phyloP scores from a whole-genome alignment of 2,888 invertebrate species.

The Eueremaeus valkanovi region DNA sequence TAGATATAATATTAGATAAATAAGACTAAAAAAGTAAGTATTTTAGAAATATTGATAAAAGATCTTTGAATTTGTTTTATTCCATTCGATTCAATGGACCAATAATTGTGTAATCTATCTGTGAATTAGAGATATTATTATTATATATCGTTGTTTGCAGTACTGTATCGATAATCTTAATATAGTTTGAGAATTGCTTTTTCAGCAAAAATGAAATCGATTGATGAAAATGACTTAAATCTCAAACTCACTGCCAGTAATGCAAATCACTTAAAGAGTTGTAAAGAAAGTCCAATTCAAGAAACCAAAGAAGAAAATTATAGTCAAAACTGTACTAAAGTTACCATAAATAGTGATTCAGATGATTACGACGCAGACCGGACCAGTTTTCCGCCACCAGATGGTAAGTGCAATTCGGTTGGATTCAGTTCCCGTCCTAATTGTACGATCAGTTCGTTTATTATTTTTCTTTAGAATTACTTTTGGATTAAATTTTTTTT shows the following conservation, averaged over 20 bases:
- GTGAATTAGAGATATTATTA: conserved; percentile 2
- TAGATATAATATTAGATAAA: background rate
- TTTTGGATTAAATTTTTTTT: too few species aligned
- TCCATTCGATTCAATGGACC: background rate
- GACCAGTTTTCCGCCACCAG: background rate
- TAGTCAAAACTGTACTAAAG: background rate
- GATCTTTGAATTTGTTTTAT: background rate
- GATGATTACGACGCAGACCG: background rate
- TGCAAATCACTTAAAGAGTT: background rate
- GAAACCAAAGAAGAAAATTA: background rate
- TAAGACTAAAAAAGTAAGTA: background rate
- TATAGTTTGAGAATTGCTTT: background rate
- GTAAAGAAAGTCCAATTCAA: background rate
- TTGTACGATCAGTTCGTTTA: too few species aligned
- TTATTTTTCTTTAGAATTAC: too few species aligned
- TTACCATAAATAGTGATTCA: background rate
- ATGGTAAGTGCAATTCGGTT: conserved; percentile 18
- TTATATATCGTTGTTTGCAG: conserved; percentile 2
- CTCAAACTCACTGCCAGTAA: conserved; percentile 14
- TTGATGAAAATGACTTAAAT: conserved; percentile 10
- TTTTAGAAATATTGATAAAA: background rate
- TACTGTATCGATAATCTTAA: conserved; percentile 1
- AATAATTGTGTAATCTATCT: background rate
- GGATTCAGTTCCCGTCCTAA: too few species aligned
- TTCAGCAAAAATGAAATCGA: conserved; percentile 26